Base-by-base conservation (phyloP, 2,888 invertebrate genomes). In the Teleiodes luculella region DNA sequence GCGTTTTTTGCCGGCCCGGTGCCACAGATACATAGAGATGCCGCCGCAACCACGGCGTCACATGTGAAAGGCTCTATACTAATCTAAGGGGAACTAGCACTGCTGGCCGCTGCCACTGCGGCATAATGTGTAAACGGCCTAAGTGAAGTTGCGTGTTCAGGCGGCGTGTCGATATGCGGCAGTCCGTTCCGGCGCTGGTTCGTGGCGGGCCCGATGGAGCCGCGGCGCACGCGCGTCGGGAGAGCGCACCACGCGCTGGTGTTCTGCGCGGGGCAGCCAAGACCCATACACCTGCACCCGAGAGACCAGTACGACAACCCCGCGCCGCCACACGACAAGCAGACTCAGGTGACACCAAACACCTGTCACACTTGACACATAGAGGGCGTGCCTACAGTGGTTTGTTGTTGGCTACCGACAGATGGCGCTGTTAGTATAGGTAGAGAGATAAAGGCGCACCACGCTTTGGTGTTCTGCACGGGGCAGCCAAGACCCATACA, bases 221-320 rank as follows among this genome's bases (percentile, higher is more conserved):
- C 97, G 53, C 92, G 94, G 62, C 93, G 96, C 70, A 96, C 96
- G 36, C 92, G 95, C 16, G 96, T 97, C 59, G 68, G 65, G 52
- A 67, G 71, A 61, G 66, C 67, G 45, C 74, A 57, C 53, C 61
- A 62, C 46, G 96, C 95, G 7, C 94, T 96, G 48, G 94, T 96
- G 51, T 95, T 95, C 80, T 62, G 63, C 49, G 94, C 94, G 20
- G 94, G 93, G 56, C 91, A 94, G 37, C 92, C 95, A 30, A 94
- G 96, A 70, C 87, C 92, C 52, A 91, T 98, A 77, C 94, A 94
- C 76, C 93, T 98, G 71, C 97, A 97, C 76, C 97, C 97, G n/a
- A 91, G 97, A 57, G 98, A 98, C 87, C 94, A 95, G 77, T 97
- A 94, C 83, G 96, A 96, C 74, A 98, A 98, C 76, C 79, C 85